phyloP scores from a whole-genome alignment of 2,797 vertebrate species.

The Eulemur coronatus region DNA sequence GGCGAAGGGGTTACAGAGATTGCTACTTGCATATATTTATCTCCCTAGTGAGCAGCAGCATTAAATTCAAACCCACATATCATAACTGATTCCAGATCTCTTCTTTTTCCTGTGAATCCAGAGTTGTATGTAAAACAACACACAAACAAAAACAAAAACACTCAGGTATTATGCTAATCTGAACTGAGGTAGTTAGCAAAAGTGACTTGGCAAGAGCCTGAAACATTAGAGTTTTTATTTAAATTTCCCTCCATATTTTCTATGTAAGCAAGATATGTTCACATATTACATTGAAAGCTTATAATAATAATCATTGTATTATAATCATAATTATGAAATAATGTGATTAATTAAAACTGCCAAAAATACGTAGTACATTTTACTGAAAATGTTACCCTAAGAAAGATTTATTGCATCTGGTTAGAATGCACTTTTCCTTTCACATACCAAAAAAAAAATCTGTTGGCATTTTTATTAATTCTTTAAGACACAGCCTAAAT shows the following conservation, averaged over 20 bases:
- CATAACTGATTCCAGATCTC: neutral
- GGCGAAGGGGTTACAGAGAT: neutral
- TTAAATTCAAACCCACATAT: neutral
- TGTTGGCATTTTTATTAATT: neutral
- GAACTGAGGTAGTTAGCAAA: neutral
- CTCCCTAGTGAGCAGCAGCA: rapidly evolving
- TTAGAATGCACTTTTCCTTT: neutral
- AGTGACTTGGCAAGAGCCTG: neutral
- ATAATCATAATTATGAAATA: neutral
- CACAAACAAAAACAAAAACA: neutral
- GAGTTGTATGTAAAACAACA: neutral
- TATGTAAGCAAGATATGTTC: neutral
- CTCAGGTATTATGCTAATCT: neutral
- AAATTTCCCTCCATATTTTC: neutral
- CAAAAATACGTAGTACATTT: neutral
- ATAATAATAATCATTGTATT: neutral
- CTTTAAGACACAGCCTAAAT: neutral
- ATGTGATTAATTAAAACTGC: neutral
- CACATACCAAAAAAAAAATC: neutral
- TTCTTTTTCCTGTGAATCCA: neutral
- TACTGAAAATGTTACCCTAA: neutral
- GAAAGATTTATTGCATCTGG: neutral
- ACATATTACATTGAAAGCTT: neutral
- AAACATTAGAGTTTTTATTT: neutral
- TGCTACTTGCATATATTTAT: neutral